Evolutionary conservation across 2,888 invertebrate genomes (phyloP), one percentile per base, ranked within the genome.

Genomic region (Papilio demoleus): DNA sequence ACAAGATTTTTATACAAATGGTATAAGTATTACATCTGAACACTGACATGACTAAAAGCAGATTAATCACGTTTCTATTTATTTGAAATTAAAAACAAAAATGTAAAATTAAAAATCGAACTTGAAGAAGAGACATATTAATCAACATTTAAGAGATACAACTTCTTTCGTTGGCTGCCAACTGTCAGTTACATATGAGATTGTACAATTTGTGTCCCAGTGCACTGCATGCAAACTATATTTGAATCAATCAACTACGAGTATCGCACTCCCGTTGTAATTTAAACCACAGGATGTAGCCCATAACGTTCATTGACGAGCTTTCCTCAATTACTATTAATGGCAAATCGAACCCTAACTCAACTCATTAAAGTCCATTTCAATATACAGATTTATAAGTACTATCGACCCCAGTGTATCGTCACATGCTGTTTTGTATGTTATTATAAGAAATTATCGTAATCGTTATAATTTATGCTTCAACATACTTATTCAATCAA

Each of bases 231-330:
- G 63, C 68, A 70, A 74, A 75, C 74, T 73, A 70, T 76, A 79
- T 76, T 78, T 74, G 74, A 80, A 86, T 83, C 82, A 85, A 85
- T 86, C 83, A 83, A 85, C 81, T 77, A 56, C 65, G 83, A 85
- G 40, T 65, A 85, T 81, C 85, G 83, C 81, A 81, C 79, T 83
- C 79, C 73, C 81, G 80, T 81, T 84, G 88, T 88, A 90, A 90
- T 88, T 90, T 84, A 88, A 86, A 82, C 88, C 82, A 82, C 90
- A 90, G 90, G 90, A 90, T 88, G 89, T 85, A 82, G 79, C 87
- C 85, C 84, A 89, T 91, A 85, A 85, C 80, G 81, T 79, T 79
- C 85, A 87, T 87, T 88, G 82, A 87, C 79, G 69, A 85, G 83
- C 84, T 84, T 87, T 87, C 83, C 82, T 82, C 82, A 80, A 81